These are phyloP conservation scores for Triops longicaudatus DNA, from an alignment of 1,140 invertebrate genomes.

Conservation along the genomic window DNA sequence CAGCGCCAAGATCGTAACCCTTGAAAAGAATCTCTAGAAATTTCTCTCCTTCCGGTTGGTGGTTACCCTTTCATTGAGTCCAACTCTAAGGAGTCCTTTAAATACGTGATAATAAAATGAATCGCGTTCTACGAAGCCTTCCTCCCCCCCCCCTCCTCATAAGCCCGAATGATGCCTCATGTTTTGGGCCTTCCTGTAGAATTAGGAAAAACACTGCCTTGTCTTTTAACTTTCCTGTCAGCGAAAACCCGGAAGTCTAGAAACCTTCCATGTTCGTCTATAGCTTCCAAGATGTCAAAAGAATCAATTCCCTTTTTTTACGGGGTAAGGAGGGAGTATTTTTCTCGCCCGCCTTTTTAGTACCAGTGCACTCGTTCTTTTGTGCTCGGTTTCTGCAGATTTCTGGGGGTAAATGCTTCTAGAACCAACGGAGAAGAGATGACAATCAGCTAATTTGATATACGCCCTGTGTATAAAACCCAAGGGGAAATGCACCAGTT, in stretches of 20 bases:
- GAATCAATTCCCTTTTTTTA: too few species aligned
- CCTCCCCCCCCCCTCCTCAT: not conserved
- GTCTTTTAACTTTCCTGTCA: too few species aligned
- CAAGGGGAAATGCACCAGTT: not conserved
- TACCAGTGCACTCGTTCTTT: not conserved
- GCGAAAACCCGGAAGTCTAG: too few species aligned
- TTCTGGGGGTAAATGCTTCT: not conserved
- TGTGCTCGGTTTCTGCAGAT: not conserved
- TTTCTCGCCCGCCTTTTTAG: not conserved
- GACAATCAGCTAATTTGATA: slow-evolving; percentile 10
- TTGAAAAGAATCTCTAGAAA: not conserved
- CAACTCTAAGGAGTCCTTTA: not conserved
- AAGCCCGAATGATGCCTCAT: not conserved
- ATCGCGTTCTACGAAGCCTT: not conserved
- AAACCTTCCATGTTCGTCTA: too few species aligned
- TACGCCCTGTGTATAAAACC: not conserved
- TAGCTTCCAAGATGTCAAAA: too few species aligned
- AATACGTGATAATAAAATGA: not conserved
- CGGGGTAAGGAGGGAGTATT: too few species aligned
- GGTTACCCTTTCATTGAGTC: not conserved
- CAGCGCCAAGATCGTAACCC: not conserved
- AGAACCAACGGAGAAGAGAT: not conserved
- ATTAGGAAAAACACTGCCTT: too few species aligned
- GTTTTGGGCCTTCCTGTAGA: not conserved
- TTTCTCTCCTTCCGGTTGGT: not conserved